Evolutionary conservation across 2,113 vertebrate genomes (phyloP).

Genomic region (Ptilonorhynchus violaceus): DNA sequence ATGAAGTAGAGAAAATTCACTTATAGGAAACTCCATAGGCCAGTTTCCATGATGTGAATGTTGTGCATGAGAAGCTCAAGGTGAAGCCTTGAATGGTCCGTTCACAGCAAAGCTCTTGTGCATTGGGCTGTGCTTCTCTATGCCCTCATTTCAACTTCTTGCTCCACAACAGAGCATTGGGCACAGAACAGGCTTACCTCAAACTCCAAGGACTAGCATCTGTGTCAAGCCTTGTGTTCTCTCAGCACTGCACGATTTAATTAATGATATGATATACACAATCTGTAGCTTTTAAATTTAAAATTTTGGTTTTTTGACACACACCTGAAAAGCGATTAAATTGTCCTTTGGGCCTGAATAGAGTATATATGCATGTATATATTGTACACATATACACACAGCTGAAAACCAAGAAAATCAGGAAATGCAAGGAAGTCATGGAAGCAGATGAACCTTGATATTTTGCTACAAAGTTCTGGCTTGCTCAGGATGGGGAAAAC

Average conservation of each 20-base stretch:
- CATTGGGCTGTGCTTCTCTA: background rate
- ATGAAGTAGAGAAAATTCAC: background rate
- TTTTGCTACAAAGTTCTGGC: background rate
- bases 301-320: no score
- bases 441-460: background rate
- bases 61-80: fast-evolving
- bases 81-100: background rate
- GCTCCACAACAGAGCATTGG: background rate
- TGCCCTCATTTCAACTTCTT: background rate
- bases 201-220: background rate
- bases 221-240: background rate
- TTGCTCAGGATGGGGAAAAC: background rate
- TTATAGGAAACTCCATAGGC: background rate
- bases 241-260: background rate
- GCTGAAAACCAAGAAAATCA: background rate
- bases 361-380: no score
- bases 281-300: background rate
- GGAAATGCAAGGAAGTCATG: background rate
- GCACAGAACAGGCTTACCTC: background rate
- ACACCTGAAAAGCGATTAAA: no score
- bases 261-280: background rate
- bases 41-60: background rate
- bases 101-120: background rate
- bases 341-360: no score
- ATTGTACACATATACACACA: background rate